Evolutionary conservation across 1,140 invertebrate species (phyloP), one percentile per base, ranked within the genome.

Genomic region (Orius laevigatus): DNA sequence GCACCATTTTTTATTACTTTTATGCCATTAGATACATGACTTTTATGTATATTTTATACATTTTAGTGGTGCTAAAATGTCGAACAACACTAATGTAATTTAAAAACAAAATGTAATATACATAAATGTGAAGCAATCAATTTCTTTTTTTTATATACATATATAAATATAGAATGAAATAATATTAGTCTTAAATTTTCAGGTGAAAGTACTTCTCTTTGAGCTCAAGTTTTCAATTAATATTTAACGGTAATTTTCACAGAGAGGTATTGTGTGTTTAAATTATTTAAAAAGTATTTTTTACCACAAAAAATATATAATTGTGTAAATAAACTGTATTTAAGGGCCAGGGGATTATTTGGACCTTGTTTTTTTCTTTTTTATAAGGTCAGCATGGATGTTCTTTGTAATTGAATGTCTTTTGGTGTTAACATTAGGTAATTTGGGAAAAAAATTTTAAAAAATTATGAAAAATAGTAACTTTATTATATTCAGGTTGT

Each of bases 401-500:
- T 25, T 25, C 25, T 25, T 25, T 25, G 25, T 25, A 25, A 4
- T 25, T 25, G 25, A 25, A 25, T 25, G 25, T 25, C 25, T 25
- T 25, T 25, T 25, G 25, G 25, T 25, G 25, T 25, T 25, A 25
- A 25, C 25, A 25, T 48, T 32, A 48, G 46, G 46, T 48, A 48
- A 48, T 40, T 48, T 48, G 46, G 46, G 46, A 40, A 48, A 48
- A 33, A 38, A 32, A 39, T 48, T 34, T 15, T 10, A 36, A 40
- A 48, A 48, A 36, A 25, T 25, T 25, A 25, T 25, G 25, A 25
- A 25, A n/a, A 38, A 48, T 48, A 48, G 35, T 48, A 48, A 48
- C 36, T 48, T 48, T 25, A 25, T 38, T 48, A 48, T 50, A 50
- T 50, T 44, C 12, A 44, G 49, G 48, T 50, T 50, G 49, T 50